A percentile compares a stretch with the other conserved stretches of the same genome.
phyloP scores from a whole-genome alignment of 2,888 invertebrate genomes.

The Sinodicranocentrus sp. region DNA sequence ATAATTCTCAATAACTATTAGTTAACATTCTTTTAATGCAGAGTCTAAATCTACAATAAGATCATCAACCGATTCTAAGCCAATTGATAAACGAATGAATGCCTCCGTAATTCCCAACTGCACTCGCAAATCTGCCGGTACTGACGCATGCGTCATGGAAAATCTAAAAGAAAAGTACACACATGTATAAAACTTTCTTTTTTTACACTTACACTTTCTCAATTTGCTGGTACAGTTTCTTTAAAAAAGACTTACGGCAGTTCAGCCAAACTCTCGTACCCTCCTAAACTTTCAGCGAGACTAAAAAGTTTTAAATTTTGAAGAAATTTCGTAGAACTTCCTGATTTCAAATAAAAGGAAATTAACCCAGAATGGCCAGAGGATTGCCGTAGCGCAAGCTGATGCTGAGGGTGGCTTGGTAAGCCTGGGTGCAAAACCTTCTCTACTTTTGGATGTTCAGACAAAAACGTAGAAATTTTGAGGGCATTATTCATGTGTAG shows the following conservation, averaged over 20 bases:
- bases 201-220: not conserved
- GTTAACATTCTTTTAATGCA: slow-evolving; percentile 83
- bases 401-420: slow-evolving; percentile 91
- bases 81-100: slow-evolving; percentile 92
- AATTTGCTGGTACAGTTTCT: too few species aligned
- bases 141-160: slow-evolving; percentile 96
- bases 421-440: slow-evolving; percentile 82
- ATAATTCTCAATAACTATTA: too few species aligned
- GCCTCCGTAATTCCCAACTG: slow-evolving; percentile 90
- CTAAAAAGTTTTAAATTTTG: slow-evolving; percentile 87
- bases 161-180: slow-evolving; percentile 81
- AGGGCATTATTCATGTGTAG: slow-evolving; percentile 80
- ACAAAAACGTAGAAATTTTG: slow-evolving; percentile 80
- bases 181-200: not conserved
- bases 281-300: slow-evolving; percentile 96
- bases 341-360: slow-evolving; percentile 90
- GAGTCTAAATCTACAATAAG: slow-evolving; percentile 90
- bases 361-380: slow-evolving; percentile 95
- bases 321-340: slow-evolving; percentile 86
- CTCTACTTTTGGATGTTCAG: slow-evolving; percentile 74
- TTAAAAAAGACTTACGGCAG: slow-evolving; percentile 86
- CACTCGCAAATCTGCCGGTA: slow-evolving; percentile 86
- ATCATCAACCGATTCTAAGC: slow-evolving; percentile 92
- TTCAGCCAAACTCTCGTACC: slow-evolving; percentile 96
- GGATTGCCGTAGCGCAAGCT: slow-evolving; percentile 88